A percentile compares a stretch with the other conserved stretches of the same genome.
Conservation (phyloP, 2,113 vertebrate species). For the Oriolus oriolus region DNA sequence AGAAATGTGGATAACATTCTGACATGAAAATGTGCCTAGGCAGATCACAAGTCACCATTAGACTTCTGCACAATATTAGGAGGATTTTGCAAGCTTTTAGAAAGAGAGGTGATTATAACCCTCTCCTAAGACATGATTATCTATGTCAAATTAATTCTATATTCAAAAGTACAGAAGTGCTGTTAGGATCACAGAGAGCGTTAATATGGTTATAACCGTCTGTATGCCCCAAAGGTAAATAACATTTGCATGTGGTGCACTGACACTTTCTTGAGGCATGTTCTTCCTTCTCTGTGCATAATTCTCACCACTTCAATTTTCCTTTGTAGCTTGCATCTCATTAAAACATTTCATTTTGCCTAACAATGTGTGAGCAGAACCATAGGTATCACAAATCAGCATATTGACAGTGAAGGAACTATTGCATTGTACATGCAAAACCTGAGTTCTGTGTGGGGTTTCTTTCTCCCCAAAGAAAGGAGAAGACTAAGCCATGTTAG, state of each 20-base stretch:
- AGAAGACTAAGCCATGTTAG: background rate
- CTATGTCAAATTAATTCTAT: background rate
- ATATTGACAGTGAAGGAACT: background rate
- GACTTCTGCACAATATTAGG: background rate
- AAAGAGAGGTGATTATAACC: background rate
- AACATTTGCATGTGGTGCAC: slow-evolving; percentile 52
- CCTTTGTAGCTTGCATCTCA: slow-evolving; percentile 66
- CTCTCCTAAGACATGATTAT: background rate
- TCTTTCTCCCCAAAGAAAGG: slow-evolving; percentile 24
- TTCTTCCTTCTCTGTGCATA: slow-evolving; percentile 66
- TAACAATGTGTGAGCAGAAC: slow-evolving; percentile 53
- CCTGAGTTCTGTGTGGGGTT: background rate
- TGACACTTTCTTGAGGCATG: slow-evolving; percentile 54
- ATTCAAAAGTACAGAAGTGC: slow-evolving; percentile 2
- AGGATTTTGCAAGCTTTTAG: background rate
- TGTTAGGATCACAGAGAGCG: slow-evolving; percentile 20
- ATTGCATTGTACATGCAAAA: background rate
- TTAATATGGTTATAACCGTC: slow-evolving; percentile 44
- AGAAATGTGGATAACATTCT: background rate
- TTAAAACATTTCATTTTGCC: slow-evolving; percentile 69
- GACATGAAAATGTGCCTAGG: background rate
- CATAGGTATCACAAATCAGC: slow-evolving; percentile 3
- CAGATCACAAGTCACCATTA: background rate
- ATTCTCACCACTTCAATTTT: slow-evolving; percentile 67
- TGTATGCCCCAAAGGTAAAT: slow-evolving; percentile 53